Base-by-base conservation (phyloP, 30 jellyfish, hydroid and myxozoan species). In the Nemopilema nomurai region DNA sequence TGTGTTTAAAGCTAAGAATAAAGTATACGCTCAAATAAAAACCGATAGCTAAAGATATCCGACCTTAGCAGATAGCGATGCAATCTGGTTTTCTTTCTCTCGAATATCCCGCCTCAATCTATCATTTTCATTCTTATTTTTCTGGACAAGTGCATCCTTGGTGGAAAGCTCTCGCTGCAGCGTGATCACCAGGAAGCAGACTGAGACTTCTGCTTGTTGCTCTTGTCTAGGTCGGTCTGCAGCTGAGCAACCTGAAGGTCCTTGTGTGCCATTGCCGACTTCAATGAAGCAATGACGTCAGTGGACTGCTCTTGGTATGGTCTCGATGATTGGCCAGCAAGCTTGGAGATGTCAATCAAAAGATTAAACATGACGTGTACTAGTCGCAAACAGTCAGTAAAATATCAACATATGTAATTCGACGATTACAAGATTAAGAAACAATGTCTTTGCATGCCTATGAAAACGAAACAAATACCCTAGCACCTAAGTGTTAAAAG, bases 11-110 rank as follows among this genome's bases (percentile, higher is more conserved):
- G n/a, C n/a, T n/a, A n/a, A n/a, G n/a, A n/a, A n/a, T n/a, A n/a
- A 6, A 41, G 57, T 3, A 13, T 13, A 41, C 57, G 6, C 13
- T 41, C 6, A 41, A 3, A 41, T 41, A 41, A 41, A 41, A 41
- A 41, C 57, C 6, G 13, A 41, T 6, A 41, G 57, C 13, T 41
- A 41, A 77, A 53, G 9, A 20, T 26, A 29, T 21, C 49, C 33
- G 70, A 91, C 97, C 96, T 82, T 87, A 25, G 94, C 80, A 25
- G 98, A 74, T 3, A 92, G 90, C 8, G 95, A 65, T 20, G 96
- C 62, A 23, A 92, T 87, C 22, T 87, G 95, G 49, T 74, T 72
- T 1, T 92, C 96, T 31, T 92, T 92, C 50, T 92, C 93, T 81
- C 94, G 67, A 16, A 28, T 27, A 1, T 92, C 98, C 64, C 87